These are phyloP conservation scores for Ennomos quercinarius DNA, from an alignment of 2,888 invertebrate species.

Conservation along the genomic window DNA sequence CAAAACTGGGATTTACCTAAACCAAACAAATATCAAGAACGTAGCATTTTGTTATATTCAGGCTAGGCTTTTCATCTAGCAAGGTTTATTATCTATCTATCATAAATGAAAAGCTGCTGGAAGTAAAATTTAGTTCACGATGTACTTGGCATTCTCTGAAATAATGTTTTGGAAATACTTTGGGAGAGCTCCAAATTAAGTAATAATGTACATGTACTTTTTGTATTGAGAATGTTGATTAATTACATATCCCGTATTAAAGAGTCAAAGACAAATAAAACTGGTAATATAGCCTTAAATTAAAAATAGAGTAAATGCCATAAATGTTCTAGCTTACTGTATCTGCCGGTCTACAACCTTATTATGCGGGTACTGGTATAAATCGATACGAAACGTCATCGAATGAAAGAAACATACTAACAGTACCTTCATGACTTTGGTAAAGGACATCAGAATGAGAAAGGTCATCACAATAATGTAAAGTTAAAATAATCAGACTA, in stretches of 20 bases:
- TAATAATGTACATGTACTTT: no score
- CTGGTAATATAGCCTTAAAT: no score
- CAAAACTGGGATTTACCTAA: slow-evolving; percentile 47
- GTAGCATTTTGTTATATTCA: slow-evolving; percentile 35
- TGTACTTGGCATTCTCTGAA: not conserved
- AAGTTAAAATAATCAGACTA: slow-evolving; percentile 6
- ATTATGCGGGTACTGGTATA: not conserved
- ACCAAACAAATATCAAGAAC: slow-evolving; percentile 31
- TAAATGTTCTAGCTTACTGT: no score
- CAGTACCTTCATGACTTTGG: not conserved
- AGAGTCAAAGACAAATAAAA: no score
- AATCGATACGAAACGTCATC: slow-evolving; percentile 4
- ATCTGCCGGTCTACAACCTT: no score
- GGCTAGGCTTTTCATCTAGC: not conserved
- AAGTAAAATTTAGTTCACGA: not conserved
- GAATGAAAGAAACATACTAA: not conserved
- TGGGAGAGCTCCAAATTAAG: no score
- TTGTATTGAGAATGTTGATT: no score
- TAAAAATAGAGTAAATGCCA: no score
- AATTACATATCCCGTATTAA: no score
- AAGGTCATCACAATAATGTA: not conserved
- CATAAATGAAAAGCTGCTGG: not conserved
- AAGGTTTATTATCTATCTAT: slow-evolving; percentile 4
- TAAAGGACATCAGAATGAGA: not conserved
- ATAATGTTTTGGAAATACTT: not conserved